A percentile compares a stretch with the other conserved stretches of the same genome.
Conservation (phyloP, 2,113 vertebrate genomes). For the Saccopteryx bilineata region DNA sequence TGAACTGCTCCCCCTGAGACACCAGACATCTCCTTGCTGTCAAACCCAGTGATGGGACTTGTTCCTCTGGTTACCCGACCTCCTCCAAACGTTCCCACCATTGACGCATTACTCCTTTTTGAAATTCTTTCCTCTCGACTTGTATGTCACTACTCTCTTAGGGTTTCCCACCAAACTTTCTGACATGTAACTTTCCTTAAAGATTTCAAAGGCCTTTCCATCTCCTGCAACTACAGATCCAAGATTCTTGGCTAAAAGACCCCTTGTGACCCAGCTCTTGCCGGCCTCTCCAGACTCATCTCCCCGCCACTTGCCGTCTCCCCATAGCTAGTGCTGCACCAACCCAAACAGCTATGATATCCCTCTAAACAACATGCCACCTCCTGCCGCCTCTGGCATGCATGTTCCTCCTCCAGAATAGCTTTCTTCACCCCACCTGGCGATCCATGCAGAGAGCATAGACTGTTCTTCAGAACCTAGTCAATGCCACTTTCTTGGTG, state of each 20-base stretch:
- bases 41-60: neutral
- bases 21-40: neutral
- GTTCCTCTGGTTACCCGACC: neutral
- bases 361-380: neutral
- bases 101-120: neutral
- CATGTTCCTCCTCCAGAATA: neutral
- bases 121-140: neutral
- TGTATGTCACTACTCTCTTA: neutral
- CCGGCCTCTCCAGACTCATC: neutral
- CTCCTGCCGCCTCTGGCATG: neutral
- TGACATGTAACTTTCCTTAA: neutral
- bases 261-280: neutral
- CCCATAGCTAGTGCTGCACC: neutral
- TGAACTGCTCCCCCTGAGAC: neutral
- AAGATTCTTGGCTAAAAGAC: neutral
- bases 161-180: neutral
- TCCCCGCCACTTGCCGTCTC: neutral
- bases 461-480: neutral
- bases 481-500: neutral
- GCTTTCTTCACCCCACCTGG: neutral
- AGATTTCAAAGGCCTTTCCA: neutral
- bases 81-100: neutral
- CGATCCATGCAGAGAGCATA: neutral
- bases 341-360: too few species aligned
- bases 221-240: neutral